Percentiles rank a stretch among this genome's conserved stretches.
Conservation (phyloP, 2,113 vertebrate genomes). For the Alexandromys fortis region DNA sequence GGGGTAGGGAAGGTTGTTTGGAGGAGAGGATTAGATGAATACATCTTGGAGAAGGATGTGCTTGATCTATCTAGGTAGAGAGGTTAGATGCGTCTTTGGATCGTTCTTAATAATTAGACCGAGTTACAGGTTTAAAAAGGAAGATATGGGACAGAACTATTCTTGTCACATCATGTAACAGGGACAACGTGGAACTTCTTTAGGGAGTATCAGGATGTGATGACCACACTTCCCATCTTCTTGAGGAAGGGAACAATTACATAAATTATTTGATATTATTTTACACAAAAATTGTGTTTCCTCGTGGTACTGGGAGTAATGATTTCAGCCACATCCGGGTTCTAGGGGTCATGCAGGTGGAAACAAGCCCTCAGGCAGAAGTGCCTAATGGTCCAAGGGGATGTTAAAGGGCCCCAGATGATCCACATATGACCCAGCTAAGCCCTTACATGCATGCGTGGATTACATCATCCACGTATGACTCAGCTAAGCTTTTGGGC, state of each 20-base stretch:
- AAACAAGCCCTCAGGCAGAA: no score
- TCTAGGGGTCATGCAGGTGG: no score
- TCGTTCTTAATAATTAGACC: background rate
- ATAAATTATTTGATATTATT: constrained; percentile 2
- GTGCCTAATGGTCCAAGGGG: no score
- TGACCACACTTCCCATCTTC: background rate
- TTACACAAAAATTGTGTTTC: background rate
- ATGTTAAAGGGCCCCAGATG: no score
- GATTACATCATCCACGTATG: no score
- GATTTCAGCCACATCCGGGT: no score
- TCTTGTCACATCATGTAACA: background rate
- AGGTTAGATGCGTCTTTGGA: background rate
- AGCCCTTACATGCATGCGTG: no score
- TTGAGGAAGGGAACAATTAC: background rate
- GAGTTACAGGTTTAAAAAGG: background rate
- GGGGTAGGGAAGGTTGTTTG: background rate
- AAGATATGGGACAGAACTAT: background rate
- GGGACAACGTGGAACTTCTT: background rate
- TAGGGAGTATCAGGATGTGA: background rate
- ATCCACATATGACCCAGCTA: no score
- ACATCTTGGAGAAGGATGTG: background rate
- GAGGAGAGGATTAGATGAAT: background rate
- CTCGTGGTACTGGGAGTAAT: background rate
- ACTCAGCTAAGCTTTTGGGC: no score
- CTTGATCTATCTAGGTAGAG: background rate